Percentiles rank a stretch among this genome's conserved stretches.
Evolutionary conservation across 2,113 vertebrate genomes (phyloP).

Genomic region (Himantopus leucocephalus): DNA sequence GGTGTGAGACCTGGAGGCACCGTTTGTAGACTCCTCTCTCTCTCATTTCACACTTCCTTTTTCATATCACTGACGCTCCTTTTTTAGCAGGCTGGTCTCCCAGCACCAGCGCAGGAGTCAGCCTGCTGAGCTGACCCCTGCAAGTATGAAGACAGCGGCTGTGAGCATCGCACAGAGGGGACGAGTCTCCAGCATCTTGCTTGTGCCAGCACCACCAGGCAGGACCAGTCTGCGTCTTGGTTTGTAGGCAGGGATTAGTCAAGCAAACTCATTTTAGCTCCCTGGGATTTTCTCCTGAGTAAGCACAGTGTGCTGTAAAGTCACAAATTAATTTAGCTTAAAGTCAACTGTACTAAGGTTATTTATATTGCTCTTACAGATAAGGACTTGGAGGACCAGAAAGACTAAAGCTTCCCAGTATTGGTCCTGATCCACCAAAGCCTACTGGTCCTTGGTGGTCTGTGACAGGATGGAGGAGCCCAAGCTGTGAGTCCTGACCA

Average conservation of each 20-base stretch:
- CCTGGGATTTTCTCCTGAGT: not conserved
- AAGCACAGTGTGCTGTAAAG: not conserved
- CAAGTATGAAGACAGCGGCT: not conserved
- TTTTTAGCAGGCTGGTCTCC: not conserved
- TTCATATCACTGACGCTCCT: not conserved
- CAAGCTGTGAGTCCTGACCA: not conserved
- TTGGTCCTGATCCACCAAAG: not conserved
- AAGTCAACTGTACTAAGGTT: not conserved
- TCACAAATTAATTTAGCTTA: not conserved
- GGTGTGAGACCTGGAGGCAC: not conserved
- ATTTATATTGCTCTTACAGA: not conserved
- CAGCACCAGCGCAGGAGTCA: not conserved
- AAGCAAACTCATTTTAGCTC: not conserved
- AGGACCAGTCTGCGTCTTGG: not conserved
- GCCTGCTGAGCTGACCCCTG: not conserved
- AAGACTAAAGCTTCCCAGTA: not conserved
- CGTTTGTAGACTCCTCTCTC: accelerated
- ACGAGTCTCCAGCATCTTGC: not conserved
- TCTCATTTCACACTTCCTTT: not conserved
- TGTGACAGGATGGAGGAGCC: not conserved
- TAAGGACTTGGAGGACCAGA: not conserved
- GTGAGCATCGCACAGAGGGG: not conserved
- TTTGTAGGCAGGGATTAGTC: not conserved
- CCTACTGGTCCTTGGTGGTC: not conserved
- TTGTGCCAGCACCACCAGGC: not conserved